Evolutionary conservation across 2,797 vertebrate genomes (phyloP).

Genomic region (Liparis tanakae): DNA sequence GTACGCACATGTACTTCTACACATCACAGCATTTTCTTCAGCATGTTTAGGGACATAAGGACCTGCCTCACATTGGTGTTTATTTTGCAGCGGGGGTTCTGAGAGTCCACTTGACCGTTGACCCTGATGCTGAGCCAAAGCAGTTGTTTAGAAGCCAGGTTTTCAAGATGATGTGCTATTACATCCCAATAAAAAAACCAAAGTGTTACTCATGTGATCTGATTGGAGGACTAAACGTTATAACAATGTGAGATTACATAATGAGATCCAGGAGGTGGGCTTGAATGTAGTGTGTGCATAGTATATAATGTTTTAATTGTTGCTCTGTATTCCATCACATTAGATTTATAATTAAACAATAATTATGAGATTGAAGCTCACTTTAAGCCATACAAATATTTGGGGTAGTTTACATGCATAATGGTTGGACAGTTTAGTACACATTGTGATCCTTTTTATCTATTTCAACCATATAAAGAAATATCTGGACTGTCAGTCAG

Average conservation of each 20-base stretch:
- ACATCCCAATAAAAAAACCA: neutral
- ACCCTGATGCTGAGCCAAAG: neutral
- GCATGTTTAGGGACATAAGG: neutral
- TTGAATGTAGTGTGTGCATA: neutral
- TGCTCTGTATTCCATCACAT: neutral
- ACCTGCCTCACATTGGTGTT: neutral
- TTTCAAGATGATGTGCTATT: neutral
- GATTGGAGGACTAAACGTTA: neutral
- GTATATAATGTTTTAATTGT: neutral
- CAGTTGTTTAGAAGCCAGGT: neutral
- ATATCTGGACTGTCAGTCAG: neutral
- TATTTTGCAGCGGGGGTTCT: neutral
- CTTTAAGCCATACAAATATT: neutral
- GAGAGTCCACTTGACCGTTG: neutral
- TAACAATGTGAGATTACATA: slow-evolving; percentile 2
- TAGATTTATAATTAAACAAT: neutral
- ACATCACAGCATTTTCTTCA: neutral
- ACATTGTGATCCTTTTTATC: neutral
- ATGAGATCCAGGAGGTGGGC: neutral
- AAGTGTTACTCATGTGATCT: neutral
- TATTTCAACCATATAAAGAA: neutral
- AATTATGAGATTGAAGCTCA: neutral
- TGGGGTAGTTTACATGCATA: neutral
- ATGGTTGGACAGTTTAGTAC: neutral
- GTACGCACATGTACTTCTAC: neutral